Base-by-base conservation (phyloP, 2,797 vertebrate species). In the Phoebastria nigripes region DNA sequence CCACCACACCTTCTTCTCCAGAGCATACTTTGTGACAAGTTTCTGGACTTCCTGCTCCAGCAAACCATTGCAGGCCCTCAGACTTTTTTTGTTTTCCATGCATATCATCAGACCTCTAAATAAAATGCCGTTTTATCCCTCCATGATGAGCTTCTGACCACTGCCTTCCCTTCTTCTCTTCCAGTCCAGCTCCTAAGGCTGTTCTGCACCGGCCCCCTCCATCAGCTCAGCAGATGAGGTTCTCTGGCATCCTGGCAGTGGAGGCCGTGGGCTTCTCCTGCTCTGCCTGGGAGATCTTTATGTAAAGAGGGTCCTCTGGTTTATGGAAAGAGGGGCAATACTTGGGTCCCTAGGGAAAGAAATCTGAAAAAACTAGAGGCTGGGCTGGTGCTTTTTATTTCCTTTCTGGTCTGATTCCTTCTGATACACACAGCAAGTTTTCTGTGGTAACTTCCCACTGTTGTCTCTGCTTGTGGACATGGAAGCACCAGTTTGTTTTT, bases 401-500 rank as follows among this genome's bases (percentile, higher is more conserved):
- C 74, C 71, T 67, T 90, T 92, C 81, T 96, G 78, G 37, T 85
- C 90, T 71, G 77, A 85, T 93, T 87, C 51, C 16, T 67, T 74
- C 41, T 83, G 67, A 94, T 89, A 73, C 61, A 56, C 11, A 21
- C 22, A 47, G 52, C 18, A 39, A 39, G 20, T 42, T 82, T 80
- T 93, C 65, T 67, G 4, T 86, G 71, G 69, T 63, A 26, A 67
- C 51, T 80, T 95, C 74, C 81, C 91, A n/a, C 71, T 91, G 63
- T 80, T 94, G 65, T 87, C 69, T 85, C 70, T 87, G 35, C 74
- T 66, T 74, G 61, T 76, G 35, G 42, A 71, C 13, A 11, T 78
- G 44, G 92, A 92, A 95, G 65, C 65, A 76, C 28, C 66, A 35
- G 35, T 90, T 92, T 94, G 54, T 71, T 94, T 94, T 92, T 82